phyloP scores from a whole-genome alignment of 1,140 invertebrate genomes.

The Cyclargus thomasi region DNA sequence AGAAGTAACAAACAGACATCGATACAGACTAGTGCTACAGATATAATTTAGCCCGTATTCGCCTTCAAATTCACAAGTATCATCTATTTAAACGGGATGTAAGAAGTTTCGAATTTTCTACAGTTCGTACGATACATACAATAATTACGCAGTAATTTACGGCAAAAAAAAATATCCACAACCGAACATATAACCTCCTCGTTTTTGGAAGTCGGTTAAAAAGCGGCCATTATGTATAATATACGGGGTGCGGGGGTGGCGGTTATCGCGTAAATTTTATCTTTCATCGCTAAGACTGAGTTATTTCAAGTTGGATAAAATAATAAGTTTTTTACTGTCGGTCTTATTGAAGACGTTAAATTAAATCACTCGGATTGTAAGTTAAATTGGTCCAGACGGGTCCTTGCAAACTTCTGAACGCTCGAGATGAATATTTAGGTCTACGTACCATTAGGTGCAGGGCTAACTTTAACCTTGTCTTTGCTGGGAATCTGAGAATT shows the following conservation, averaged over 20 bases:
- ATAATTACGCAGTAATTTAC: neutral
- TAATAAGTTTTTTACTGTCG: slow-evolving; percentile 4
- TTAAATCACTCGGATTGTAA: neutral
- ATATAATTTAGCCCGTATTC: too few species aligned
- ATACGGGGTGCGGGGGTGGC: neutral
- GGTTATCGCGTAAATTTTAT: neutral
- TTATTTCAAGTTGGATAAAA: neutral
- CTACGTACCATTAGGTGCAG: neutral
- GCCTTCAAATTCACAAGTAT: too few species aligned
- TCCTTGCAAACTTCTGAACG: neutral
- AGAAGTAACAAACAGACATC: too few species aligned
- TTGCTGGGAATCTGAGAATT: neutral
- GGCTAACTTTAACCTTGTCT: neutral
- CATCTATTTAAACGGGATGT: too few species aligned
- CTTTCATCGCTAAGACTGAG: slow-evolving; percentile 2
- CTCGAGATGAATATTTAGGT: neutral
- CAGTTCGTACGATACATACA: too few species aligned
- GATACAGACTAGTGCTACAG: too few species aligned
- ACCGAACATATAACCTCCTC: too few species aligned
- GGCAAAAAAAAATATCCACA: too few species aligned
- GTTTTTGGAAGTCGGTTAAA: too few species aligned
- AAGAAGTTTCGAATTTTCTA: too few species aligned
- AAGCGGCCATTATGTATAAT: neutral
- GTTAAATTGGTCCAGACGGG: slow-evolving; percentile 6
- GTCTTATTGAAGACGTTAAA: slow-evolving; percentile 10